Base-by-base conservation (phyloP, 2,113 vertebrate species). In the Salvelinus alpinus region DNA sequence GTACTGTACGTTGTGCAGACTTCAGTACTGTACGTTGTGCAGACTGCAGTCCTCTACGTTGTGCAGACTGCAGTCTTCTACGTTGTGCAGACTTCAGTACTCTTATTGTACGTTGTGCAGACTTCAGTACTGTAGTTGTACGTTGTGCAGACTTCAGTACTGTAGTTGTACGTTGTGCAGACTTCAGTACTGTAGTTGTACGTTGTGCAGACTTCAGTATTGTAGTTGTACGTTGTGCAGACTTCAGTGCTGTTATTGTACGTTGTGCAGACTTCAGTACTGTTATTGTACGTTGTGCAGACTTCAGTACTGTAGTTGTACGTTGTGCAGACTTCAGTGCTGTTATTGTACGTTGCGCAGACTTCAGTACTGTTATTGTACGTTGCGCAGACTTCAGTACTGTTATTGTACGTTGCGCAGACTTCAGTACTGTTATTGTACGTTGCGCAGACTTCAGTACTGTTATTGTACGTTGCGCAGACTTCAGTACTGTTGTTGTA, bases 211-310 rank as follows among this genome's bases (percentile, higher is more conserved):
- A 34, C 7, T 62, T 11, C 20, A 3, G 18, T 11, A n/a, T n/a
- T n/a, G n/a, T n/a, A n/a, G n/a, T n/a, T n/a, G n/a, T n/a, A n/a
- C n/a, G n/a, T n/a, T n/a, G 65, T 72, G 51, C 31, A 24, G n/a
- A 31, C 5, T 60, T 60, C 16, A 27, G 27, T 27, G 2, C 27
- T 27, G 27, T 27, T 2, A 34, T 66, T 67, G 66, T 76, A 67
- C 11, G 66, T 34, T 27, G 65, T 72, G 51, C 44, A 24, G n/a
- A 31, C 5, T 60, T 22, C 5, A 20, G 16, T 8, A n/a, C 57
- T 13, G 51, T 66, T 22, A 54, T 80, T 67, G 64, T 74, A 67
- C 11, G 67, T 6, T 27, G 65, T 72, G 51, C 44, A 24, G n/a
- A 20, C 5, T 60, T 22, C 16, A 20, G 16, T 22, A 3, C 27